These are phyloP conservation scores for Ceyx erithaca DNA, from an alignment of 2,797 vertebrate species.

Conservation along the genomic window DNA sequence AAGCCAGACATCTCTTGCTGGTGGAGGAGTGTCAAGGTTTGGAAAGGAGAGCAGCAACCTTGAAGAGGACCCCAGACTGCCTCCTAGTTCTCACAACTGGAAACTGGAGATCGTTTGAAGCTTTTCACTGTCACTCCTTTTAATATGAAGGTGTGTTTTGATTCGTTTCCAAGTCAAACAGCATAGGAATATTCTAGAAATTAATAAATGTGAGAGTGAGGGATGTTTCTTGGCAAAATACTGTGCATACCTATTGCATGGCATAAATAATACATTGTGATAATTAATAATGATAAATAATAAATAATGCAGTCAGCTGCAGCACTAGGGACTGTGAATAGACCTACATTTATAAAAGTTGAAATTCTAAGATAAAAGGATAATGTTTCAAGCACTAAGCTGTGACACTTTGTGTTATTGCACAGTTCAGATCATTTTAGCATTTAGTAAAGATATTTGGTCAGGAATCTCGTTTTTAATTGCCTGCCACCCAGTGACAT, in stretches of 20 bases:
- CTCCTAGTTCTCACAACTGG: background rate
- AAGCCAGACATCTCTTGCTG: background rate
- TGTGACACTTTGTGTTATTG: background rate
- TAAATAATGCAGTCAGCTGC: constrained; percentile 65
- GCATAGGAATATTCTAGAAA: constrained; percentile 18
- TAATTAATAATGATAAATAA: constrained; percentile 77
- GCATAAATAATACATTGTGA: constrained; percentile 68
- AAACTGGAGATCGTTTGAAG: background rate
- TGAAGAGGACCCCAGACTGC: background rate
- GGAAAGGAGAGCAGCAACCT: background rate
- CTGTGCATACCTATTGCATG: constrained; percentile 50
- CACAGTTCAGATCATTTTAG: background rate
- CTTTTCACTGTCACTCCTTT: background rate
- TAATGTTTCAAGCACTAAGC: background rate
- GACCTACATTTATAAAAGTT: constrained; percentile 46
- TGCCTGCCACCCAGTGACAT: background rate
- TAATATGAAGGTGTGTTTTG: constrained; percentile 3
- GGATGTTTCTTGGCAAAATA: constrained; percentile 61
- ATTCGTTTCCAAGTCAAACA: constrained; percentile 58
- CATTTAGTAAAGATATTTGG: background rate
- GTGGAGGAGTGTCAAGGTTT: background rate
- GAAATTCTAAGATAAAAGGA: constrained; percentile 19
- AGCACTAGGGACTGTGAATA: constrained; percentile 22
- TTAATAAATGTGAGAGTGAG: constrained; percentile 52
- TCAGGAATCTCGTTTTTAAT: background rate